phyloP scores from a whole-genome alignment of 1,140 invertebrate genomes.

The Zophobas morio region DNA sequence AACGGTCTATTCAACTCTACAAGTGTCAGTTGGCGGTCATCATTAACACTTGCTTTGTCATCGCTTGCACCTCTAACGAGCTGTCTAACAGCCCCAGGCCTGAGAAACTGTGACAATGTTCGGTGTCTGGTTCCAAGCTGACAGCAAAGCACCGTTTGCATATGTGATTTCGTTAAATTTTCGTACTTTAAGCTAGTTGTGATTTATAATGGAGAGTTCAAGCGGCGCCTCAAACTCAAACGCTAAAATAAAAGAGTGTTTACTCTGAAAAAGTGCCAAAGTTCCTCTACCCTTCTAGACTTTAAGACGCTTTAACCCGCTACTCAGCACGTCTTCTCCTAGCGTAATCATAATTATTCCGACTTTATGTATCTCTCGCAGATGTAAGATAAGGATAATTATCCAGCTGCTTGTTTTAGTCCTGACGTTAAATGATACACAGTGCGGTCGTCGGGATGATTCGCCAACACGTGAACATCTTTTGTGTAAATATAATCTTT shows the following conservation, averaged over 20 bases:
- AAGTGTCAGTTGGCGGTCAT: constrained; percentile 15
- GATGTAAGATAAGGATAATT: constrained; percentile 30
- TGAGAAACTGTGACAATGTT: background rate
- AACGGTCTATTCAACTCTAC: background rate
- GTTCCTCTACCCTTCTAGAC: no score
- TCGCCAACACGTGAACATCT: constrained; percentile 30
- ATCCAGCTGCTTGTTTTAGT: constrained; percentile 32
- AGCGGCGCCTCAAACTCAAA: no score
- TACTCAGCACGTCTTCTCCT: constrained; percentile 19
- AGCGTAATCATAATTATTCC: constrained; percentile 29
- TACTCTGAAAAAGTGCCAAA: no score
- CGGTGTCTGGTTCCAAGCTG: no score
- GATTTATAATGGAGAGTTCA: no score
- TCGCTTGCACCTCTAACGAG: background rate
- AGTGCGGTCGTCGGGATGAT: constrained; percentile 9
- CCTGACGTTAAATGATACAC: constrained; percentile 25
- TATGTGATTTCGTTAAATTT: no score
- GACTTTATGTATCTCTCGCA: constrained; percentile 28
- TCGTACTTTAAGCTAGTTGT: no score
- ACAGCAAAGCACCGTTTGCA: no score
- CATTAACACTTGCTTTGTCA: constrained; percentile 21
- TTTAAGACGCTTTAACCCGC: constrained; percentile 7
- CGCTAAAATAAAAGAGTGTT: no score
- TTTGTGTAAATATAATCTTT: constrained; percentile 40
- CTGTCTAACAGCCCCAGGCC: background rate